These are phyloP conservation scores for Eidolon helvum DNA, from an alignment of 2,113 vertebrate species.

Conservation along the genomic window DNA sequence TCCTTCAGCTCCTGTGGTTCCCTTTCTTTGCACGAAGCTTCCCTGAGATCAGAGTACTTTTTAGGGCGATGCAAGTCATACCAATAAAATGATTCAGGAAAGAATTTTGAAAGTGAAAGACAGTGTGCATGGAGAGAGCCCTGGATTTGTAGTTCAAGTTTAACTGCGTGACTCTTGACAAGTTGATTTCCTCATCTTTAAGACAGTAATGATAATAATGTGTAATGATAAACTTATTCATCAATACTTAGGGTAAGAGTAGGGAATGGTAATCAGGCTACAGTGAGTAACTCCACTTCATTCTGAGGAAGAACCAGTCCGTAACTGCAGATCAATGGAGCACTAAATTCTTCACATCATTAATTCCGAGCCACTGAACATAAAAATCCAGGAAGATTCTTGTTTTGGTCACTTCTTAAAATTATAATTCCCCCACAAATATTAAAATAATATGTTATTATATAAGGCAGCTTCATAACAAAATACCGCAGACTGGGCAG, in stretches of 20 bases:
- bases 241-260: not conserved
- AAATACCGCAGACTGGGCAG: not conserved
- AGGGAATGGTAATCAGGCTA: not conserved
- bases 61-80: not conserved
- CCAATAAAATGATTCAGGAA: not conserved
- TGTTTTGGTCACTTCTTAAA: not conserved
- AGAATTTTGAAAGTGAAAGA: not conserved
- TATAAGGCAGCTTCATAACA: not conserved
- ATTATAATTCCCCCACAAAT: not conserved
- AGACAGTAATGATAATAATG: not conserved
- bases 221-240: not conserved
- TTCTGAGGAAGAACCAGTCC: not conserved
- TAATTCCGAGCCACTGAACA: too few relatives aligned
- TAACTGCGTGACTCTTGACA: not conserved
- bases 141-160: not conserved
- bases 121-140: not conserved
- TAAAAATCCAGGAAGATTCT: not conserved
- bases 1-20: not conserved
- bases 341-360: not conserved
- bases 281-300: not conserved
- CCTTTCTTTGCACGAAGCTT: conserved; percentile 41
- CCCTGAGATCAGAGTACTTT: conserved; percentile 26
- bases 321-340: not conserved
- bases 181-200: not conserved
- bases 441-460: not conserved